These are phyloP conservation scores for Boulengerochromis microlepis DNA, from an alignment of 2,113 vertebrate species.

Conservation along the genomic window DNA sequence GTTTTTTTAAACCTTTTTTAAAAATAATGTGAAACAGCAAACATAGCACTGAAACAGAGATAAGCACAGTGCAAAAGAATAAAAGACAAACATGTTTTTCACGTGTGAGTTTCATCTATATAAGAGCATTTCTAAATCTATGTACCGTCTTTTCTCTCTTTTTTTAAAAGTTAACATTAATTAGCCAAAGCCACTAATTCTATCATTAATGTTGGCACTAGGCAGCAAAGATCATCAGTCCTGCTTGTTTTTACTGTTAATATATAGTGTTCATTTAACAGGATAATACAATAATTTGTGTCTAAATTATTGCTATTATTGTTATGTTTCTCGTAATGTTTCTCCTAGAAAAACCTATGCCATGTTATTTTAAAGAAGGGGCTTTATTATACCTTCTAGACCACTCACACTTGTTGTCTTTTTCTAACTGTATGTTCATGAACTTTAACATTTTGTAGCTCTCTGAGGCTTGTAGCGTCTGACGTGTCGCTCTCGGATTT, in stretches of 20 bases:
- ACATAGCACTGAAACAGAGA: fast-evolving
- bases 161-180: background rate
- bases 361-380: background rate
- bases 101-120: background rate
- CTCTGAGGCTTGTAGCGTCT: background rate
- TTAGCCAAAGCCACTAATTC: background rate
- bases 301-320: background rate
- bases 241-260: background rate
- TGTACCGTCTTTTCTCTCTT: background rate
- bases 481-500: fast-evolving
- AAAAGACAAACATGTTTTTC: background rate
- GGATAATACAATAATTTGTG: background rate
- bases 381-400: fast-evolving
- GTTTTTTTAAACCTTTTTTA: background rate
- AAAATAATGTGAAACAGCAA: background rate
- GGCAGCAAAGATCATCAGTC: background rate
- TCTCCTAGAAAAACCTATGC: background rate
- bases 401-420: background rate
- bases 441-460: background rate
- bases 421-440: background rate
- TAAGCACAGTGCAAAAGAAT: background rate
- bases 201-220: background rate
- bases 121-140: background rate
- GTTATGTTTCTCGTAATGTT: background rate
- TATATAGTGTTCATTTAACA: background rate